These are phyloP conservation scores for Pseudotriccus pelzelni DNA, from an alignment of 2,797 vertebrate species.

Conservation along the genomic window DNA sequence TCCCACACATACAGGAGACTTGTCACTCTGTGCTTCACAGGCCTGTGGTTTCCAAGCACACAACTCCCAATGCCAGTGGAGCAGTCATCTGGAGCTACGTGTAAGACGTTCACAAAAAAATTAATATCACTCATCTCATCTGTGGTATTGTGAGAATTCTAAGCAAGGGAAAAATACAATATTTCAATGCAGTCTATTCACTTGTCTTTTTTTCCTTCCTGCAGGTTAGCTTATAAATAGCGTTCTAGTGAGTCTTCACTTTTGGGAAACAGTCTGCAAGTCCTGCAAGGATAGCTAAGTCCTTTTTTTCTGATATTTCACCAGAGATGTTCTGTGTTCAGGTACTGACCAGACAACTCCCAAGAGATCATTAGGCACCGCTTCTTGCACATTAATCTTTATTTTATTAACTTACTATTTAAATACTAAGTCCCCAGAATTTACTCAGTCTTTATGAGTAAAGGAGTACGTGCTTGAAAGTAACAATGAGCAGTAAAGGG, in stretches of 20 bases:
- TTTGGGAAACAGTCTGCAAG: background rate
- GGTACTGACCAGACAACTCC: background rate
- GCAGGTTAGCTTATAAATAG: background rate
- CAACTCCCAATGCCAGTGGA: background rate
- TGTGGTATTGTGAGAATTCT: background rate
- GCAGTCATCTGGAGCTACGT: background rate
- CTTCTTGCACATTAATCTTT: background rate
- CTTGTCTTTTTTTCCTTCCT: background rate
- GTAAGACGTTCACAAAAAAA: background rate
- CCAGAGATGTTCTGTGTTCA: background rate
- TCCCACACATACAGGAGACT: background rate
- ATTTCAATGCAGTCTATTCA: background rate
- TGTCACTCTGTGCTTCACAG: background rate
- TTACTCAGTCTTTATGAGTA: background rate
- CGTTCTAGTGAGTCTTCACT: background rate
- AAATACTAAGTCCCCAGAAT: background rate
- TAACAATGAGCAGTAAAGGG: conserved; percentile 16
- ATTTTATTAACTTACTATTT: background rate
- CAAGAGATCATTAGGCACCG: background rate
- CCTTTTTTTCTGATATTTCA: background rate
- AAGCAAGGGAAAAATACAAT: background rate
- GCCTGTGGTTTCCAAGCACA: background rate
- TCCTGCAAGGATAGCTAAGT: background rate
- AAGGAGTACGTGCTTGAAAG: conserved; percentile 15
- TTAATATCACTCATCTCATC: background rate